Evolutionary conservation across 2,888 invertebrate species (phyloP), one percentile per base, ranked within the genome.

Genomic region (Leptopilina drosophilae): DNA sequence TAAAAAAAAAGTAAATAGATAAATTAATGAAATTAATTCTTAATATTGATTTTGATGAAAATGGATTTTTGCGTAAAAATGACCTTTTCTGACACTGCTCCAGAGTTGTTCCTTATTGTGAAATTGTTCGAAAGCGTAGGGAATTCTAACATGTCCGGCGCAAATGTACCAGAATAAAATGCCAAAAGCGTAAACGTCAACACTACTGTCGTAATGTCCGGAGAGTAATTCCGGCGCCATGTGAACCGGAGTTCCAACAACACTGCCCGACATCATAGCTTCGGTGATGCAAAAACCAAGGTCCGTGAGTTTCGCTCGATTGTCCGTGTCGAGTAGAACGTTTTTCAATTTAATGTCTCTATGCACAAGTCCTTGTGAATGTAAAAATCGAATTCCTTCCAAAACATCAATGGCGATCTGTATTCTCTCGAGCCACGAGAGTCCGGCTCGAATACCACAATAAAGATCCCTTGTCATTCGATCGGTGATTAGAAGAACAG

Each of bases 161-260:
- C 97, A 97, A 78, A 97, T 94, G 87, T 97, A 97, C 97, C 97
- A 97, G 92, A 97, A 97, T 64, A 97, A 92, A 81, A 98, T 96
- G 6, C 97, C 97, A 90, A 98, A 97, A 0, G 97, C 97, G 89
- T 97, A 98, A 0, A 97, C 96, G 88, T 98, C 97, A 9, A 98
- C 97, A 81, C 95, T 95, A 82, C 95, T 95, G 89, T 97, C 96
- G 88, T 97, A 97, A 82, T 94, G 94, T 0, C 97, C 96, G 14
- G 94, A 94, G 81, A 97, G 93, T 76, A 98, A 93, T 91, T 98
- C 97, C 0, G 98, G 98, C 12, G 97, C 97, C 97, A 98, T 97
- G 91, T 98, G 97, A 80, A 97, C 96, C 0, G 97, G 98, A 5
- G 96, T 96, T 67, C 96, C 97, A 40, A 97, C 97, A 81, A 97